These are phyloP conservation scores for Drosophila atripex DNA, from an alignment of 2,888 invertebrate species.

Conservation along the genomic window DNA sequence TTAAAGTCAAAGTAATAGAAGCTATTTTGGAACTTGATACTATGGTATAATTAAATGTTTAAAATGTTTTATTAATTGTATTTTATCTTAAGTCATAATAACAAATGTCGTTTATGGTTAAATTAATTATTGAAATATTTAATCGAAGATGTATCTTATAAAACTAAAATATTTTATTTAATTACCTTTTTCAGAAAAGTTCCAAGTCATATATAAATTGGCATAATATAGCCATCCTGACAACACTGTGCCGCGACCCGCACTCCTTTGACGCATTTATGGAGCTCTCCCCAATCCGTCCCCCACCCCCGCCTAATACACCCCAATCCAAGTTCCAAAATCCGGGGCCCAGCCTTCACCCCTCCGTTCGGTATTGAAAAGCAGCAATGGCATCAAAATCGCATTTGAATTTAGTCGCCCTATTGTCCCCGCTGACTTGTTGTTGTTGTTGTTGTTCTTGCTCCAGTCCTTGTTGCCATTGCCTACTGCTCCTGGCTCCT, in stretches of 20 bases:
- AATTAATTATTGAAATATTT: too few relatives aligned
- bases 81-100: too few relatives aligned
- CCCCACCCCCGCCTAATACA: slow-evolving; percentile 8
- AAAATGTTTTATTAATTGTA: too few relatives aligned
- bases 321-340: slow-evolving; percentile 18
- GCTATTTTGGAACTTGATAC: too few relatives aligned
- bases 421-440: slow-evolving; percentile 26
- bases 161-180: too few relatives aligned
- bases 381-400: slow-evolving; percentile 77
- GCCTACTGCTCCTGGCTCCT: slow-evolving; percentile 7
- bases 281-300: slow-evolving; percentile 12
- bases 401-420: slow-evolving; percentile 76
- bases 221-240: background rate
- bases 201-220: background rate
- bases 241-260: slow-evolving; percentile 24
- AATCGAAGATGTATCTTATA: too few relatives aligned
- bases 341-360: slow-evolving; percentile 3
- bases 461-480: slow-evolving; percentile 22
- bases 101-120: too few relatives aligned
- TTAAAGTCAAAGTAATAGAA: too few relatives aligned
- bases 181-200: background rate
- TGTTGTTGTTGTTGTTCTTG: slow-evolving; percentile 18
- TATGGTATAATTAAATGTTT: too few relatives aligned
- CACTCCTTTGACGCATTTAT: slow-evolving; percentile 50
- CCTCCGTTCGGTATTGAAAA: slow-evolving; percentile 67